Evolutionary conservation across 2,113 vertebrate genomes (phyloP).

Genomic region (Cricetomys ansorgei): DNA sequence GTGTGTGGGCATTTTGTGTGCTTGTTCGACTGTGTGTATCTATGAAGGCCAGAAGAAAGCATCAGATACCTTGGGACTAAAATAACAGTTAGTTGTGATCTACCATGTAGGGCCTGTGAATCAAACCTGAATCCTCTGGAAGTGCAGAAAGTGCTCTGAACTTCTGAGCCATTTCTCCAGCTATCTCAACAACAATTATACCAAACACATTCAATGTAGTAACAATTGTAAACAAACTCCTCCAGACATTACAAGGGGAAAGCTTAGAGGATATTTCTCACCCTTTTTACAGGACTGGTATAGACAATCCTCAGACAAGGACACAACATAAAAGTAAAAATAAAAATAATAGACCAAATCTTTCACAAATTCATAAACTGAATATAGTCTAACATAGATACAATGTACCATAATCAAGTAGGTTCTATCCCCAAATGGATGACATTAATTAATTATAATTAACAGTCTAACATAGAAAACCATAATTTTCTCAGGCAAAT

Average conservation of each 20-base stretch:
- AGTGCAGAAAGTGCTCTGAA: not conserved
- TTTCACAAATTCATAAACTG: not conserved
- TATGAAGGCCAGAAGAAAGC: not conserved
- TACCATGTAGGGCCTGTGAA: not conserved
- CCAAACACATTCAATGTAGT: not conserved
- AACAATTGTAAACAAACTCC: not conserved
- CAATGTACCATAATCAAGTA: not conserved
- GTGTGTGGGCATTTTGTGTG: not conserved
- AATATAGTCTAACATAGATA: not conserved
- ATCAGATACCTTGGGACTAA: not conserved
- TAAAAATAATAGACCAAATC: not conserved
- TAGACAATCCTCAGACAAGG: not conserved
- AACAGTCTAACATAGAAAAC: not conserved
- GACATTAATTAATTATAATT: not conserved
- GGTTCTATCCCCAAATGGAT: not conserved
- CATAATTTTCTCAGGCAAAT: not conserved
- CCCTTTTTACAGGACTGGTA: not conserved
- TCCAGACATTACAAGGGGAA: not conserved
- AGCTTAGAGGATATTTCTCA: not conserved
- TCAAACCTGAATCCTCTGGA: not conserved
- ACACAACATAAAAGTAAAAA: not conserved
- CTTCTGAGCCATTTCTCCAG: not conserved
- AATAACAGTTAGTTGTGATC: not conserved
- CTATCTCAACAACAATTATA: not conserved
- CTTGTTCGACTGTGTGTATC: not conserved